Evolutionary conservation across 2,797 vertebrate species (phyloP), one percentile per base, ranked within the genome.

Genomic region (Podargus strigoides): DNA sequence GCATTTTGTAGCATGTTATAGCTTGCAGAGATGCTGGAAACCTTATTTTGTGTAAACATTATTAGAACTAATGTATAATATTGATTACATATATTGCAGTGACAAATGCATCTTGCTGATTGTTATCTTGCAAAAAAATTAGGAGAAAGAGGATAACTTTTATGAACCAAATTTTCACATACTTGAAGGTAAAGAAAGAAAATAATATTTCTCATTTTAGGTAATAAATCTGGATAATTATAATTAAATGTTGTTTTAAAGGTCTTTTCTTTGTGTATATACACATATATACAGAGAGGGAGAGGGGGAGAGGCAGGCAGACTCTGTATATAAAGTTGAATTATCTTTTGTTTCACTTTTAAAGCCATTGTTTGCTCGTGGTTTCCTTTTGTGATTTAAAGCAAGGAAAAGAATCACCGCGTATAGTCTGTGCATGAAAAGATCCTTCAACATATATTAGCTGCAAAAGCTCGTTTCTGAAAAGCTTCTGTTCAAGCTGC

Each of bases 321-420:
- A n/a, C 58, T 83, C 37, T 73, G 14, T 91, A 23, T 44, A 70
- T 85, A 70, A 96, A 90, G 75, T 72, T 85, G 70, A 94, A 87
- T 93, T 68, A 77, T 87, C 85, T 91, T 94, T 94, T 94, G 91
- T 96, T 93, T 93, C 72, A 85, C 60, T 91, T 95, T 94, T 85
- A 90, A 95, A 94, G 67, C 49, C 21, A 12, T 77, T 77, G 77
- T 87, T 96, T 95, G 58, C 87, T 93, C 28, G 19, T 85, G 42
- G 39, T 89, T 96, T 93, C 86, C 87, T 94, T 95, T 94, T 94
- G 88, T 93, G 72, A 89, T 93, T 88, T 64, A 95, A 94, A 94
- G 83, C 75, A 85, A 94, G 74, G 60, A 87, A 74, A 89, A 94
- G 60, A 93, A 95, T 94, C 85, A 67, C 36, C 12, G 2, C 0